Evolutionary conservation across 2,113 vertebrate genomes (phyloP), one percentile per base, ranked within the genome.

Genomic region (Cebidichthys violaceus): DNA sequence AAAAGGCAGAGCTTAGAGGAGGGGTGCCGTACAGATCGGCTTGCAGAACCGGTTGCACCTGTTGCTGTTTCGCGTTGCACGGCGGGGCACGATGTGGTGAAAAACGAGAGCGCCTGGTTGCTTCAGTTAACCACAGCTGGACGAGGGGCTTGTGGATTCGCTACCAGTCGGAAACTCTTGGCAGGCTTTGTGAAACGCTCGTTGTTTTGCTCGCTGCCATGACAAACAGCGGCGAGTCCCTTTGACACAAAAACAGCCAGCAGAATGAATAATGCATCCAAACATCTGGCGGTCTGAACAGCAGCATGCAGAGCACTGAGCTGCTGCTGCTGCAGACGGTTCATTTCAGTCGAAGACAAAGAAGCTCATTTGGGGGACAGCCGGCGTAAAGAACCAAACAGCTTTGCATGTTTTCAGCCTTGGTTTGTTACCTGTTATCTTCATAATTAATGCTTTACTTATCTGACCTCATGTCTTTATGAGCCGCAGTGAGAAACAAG

Each of bases 221-320:
- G 61, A 39, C 61, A 64, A 39, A 65, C 84, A 87, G 82, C 0
- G 10, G 59, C 27, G 69, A 67, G 47, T 69, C 39, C 85, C 88
- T 88, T 88, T 84, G 79, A 81, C 75, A 87, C 70, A 87, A 86
- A 84, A 92, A 89, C 87, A 87, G 33, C 50, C 77, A 81, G 85
- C 66, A 87, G 61, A 79, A 85, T 89, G 73, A 92, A 89, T 92
- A 85, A 90, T 85, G 69, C 68, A 87, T 87, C 60, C 76, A 85
- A 88, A 87, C 91, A 93, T 88, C 89, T 91, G 90, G 76, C 76
- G 77, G 45, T 70, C 77, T 81, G 24, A 90, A 76, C 79, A 90
- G 79, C 84, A 82, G n/a, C 78, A 45, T 66, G 39, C 52, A 70
- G 61, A 37, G 55, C 70, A 74, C 81, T 2, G 50, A 81, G 88